Base-by-base conservation (phyloP, 2,888 invertebrate genomes). In the Ariolimax columbianus region DNA sequence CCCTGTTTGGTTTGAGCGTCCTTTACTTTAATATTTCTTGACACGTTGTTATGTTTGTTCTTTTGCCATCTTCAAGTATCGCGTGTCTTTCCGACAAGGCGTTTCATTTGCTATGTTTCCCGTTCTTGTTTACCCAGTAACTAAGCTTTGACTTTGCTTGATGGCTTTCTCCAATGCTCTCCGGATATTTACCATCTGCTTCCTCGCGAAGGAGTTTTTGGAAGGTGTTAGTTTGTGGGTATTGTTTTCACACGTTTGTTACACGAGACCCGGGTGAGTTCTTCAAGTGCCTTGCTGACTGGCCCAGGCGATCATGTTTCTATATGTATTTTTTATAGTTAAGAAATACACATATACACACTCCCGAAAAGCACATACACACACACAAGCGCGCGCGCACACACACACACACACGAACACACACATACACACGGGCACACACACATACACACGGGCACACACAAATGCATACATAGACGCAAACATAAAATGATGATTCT, bases 161-260 rank as follows among this genome's bases (percentile, higher is more conserved):
- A 73, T 73, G 73, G 47, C 43, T 40, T 72, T 73, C 30, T 73
- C 11, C 30, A n/a, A 43, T 30, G n/a, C 47, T 73, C 73, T 73
- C 73, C n/a, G 43, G 73, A 47, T 47, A 73, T 23, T n/a, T 30
- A 73, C 23, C 73, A 73, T 73, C 73, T 73, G 73, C 43, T 73
- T 40, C n/a, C 17, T 17, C 14, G 73, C n/a, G 43, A 14, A 70
- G 9, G 2, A 26, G 26, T 3, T 43, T 14, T 14, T 30, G 73
- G 43, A 43, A 43, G 40, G 73, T 17, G 7, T 11, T 11, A 17
- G 7, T 55, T 55, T 55, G 19, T 70, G 23, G 38, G 40, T 66
- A 66, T 70, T 40, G 70, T 73, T 73, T 73, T 43, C 43, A n/a
- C 43, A 47, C 14, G 43, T 43, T 43, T 47, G 11, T 47, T 73